These are phyloP conservation scores for Drosophila prolongata DNA, from an alignment of 2,888 invertebrate genomes.

Conservation along the genomic window DNA sequence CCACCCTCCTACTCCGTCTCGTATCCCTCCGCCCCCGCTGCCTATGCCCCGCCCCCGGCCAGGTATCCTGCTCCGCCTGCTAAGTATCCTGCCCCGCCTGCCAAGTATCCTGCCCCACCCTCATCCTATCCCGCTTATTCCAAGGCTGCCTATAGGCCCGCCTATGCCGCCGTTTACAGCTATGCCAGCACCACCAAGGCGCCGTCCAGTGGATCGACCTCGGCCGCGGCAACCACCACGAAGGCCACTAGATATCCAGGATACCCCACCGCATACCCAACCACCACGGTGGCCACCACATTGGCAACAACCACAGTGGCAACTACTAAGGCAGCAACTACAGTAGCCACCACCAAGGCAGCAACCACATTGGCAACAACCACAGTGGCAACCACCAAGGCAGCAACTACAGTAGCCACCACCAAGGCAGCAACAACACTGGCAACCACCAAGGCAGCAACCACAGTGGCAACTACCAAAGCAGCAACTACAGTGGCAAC, in stretches of 20 bases:
- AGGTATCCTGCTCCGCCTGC: not conserved
- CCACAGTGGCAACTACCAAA: not conserved
- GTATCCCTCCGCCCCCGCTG: not conserved
- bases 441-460: not conserved
- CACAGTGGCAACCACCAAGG: not conserved
- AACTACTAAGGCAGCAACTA: not conserved
- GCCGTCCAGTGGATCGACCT: constrained; percentile 4
- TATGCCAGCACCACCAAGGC: constrained; percentile 15
- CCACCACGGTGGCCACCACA: not conserved
- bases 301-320: constrained; percentile 9
- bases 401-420: not conserved
- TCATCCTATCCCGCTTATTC: not conserved
- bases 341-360: constrained; percentile 3
- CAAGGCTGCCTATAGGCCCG: not conserved
- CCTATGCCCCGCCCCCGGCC: too few species aligned
- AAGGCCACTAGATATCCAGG: constrained; percentile 4
- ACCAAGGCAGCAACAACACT: not conserved
- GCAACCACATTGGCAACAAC: not conserved
- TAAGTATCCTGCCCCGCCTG: not conserved
- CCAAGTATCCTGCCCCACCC: not conserved
- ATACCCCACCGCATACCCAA: constrained; percentile 1
- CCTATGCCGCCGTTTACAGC: constrained; percentile 23
- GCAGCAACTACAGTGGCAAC: constrained; percentile 7
- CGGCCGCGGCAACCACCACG: constrained; percentile 6
- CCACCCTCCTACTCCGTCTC: constrained; percentile 9